Base-by-base conservation (phyloP, 1,140 invertebrate genomes). In the Trichonephila clavipes region DNA sequence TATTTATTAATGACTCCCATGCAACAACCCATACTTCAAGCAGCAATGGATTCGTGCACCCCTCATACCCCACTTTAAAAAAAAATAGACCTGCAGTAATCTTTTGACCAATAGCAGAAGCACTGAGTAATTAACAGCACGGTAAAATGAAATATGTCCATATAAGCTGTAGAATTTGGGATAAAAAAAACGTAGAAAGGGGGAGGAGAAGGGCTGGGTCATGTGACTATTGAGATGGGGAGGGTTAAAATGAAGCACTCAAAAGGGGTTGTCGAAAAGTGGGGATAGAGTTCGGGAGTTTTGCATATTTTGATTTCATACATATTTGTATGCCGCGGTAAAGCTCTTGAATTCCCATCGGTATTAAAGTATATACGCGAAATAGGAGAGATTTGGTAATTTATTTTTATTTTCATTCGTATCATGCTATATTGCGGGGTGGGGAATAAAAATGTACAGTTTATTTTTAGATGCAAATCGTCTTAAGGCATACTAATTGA, bases 231-330 rank as follows among this genome's bases (percentile, higher is more conserved):
- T 12, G 69, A 69, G 28, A 1, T 0, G 28, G 69, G 69, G 69
- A 24, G 34, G 69, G 3, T 4, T 19, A 16, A 6, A 77, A 77
- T 77, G 69, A 77, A 77, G 69, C 14, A 5, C 69, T 77, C 69
- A 77, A 18, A 77, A 34, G 69, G 69, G 69, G 69, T 34, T 77
- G 12, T 69, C 10, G 21, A 69, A 24, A 24, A 28, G 34, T 18
- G 24, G 34, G 34, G 69, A 18, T 18, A 28, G 14, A 40, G 24
- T 12, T 18, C 12, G 69, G 28, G 28, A 77, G 34, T 77, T 77
- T 77, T 77, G 28, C 69, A 77, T 77, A 77, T 77, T 77, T 77
- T 77, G 69, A 77, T 77, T 77, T 77, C 69, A 34, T 77, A 28
- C 69, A 77, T 77, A 77, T 77, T 77, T 77, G 69, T 77, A 24